phyloP scores from a whole-genome alignment of 2,113 vertebrate species.

The Callipepla californica region DNA sequence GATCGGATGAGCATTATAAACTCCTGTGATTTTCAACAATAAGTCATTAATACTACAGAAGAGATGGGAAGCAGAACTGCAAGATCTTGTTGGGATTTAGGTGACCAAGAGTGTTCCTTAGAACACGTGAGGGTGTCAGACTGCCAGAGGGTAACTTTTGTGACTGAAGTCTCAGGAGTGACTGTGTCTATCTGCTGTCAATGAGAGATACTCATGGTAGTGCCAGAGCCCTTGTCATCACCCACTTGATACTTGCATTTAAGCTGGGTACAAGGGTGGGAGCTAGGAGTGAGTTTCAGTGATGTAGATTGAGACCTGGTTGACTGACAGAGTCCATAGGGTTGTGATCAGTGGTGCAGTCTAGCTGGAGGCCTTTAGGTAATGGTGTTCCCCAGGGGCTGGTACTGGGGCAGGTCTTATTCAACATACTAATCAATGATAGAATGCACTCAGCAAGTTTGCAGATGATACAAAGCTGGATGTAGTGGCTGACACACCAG shows the following conservation, averaged over 20 bases:
- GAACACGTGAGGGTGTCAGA: neutral
- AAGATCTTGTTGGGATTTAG: neutral
- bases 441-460: too few species aligned
- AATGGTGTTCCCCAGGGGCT: too few species aligned
- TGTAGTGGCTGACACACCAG: too few species aligned
- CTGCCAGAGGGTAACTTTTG: neutral
- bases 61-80: neutral
- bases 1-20: neutral
- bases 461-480: too few species aligned
- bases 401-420: too few species aligned
- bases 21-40: neutral
- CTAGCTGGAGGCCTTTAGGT: too few species aligned
- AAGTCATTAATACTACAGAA: neutral
- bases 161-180: neutral
- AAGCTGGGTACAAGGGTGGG: neutral
- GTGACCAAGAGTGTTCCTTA: neutral
- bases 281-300: neutral
- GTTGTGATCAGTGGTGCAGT: too few species aligned
- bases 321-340: too few species aligned
- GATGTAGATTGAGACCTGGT: too few species aligned
- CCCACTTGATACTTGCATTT: neutral
- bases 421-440: too few species aligned
- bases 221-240: neutral
- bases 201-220: rapidly evolving
- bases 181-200: neutral